These are phyloP conservation scores for Festucalex cinctus DNA, from an alignment of 2,113 vertebrate species.

Conservation along the genomic window DNA sequence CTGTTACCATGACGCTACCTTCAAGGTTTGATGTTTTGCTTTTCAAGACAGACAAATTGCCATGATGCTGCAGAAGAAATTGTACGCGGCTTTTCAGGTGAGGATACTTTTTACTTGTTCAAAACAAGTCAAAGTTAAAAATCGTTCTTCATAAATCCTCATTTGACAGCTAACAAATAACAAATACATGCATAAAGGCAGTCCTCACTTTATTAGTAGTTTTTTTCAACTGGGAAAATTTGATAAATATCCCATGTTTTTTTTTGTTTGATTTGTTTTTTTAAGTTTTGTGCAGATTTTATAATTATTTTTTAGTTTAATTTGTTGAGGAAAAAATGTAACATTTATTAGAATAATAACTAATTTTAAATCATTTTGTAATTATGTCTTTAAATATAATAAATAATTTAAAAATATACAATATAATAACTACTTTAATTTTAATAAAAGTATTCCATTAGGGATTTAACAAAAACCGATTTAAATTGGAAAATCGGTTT, in stretches of 20 bases:
- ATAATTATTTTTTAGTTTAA: neutral
- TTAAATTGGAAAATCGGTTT: too few relatives aligned
- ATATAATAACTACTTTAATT: neutral
- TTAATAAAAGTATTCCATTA: neutral
- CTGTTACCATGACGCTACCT: neutral
- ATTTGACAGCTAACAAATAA: neutral
- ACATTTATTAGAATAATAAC: too few relatives aligned
- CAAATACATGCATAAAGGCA: neutral
- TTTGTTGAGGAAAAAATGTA: too few relatives aligned
- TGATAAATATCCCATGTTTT: neutral
- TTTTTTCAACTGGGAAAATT: neutral
- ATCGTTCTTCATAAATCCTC: neutral
- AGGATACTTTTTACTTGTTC: slow-evolving; percentile 13
- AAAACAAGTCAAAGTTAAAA: neutral
- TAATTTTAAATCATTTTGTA: too few relatives aligned
- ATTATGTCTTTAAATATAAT: neutral
- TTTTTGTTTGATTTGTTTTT: neutral
- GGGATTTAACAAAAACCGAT: neutral
- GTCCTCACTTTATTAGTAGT: neutral
- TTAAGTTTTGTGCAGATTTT: neutral
- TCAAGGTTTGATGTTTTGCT: neutral
- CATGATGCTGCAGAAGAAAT: slow-evolving; percentile 73
- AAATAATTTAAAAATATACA: neutral
- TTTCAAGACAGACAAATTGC: slow-evolving; percentile 72
- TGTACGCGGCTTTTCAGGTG: slow-evolving; percentile 76